These are phyloP conservation scores for Rhagologus leucostigma DNA, from an alignment of 2,113 vertebrate species.

Conservation along the genomic window DNA sequence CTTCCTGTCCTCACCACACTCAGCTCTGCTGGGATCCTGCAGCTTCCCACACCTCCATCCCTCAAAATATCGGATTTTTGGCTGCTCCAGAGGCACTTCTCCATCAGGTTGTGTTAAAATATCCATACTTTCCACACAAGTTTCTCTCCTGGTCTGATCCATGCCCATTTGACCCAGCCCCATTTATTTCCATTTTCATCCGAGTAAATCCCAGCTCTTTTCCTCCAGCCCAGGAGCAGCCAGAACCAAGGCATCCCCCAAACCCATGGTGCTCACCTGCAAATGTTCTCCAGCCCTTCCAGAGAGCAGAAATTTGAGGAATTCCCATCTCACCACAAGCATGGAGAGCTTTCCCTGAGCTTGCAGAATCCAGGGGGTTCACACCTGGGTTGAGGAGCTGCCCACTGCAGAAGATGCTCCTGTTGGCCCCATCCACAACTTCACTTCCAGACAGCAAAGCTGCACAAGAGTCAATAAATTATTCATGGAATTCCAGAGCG, in stretches of 20 bases:
- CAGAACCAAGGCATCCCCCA: background rate
- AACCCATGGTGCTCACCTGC: background rate
- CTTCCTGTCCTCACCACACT: background rate
- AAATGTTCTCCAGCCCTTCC: background rate
- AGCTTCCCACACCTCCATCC: background rate
- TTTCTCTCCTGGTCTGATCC: background rate
- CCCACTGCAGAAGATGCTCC: accelerated
- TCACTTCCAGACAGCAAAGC: background rate
- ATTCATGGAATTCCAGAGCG: background rate
- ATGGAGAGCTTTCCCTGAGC: background rate
- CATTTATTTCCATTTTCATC: background rate
- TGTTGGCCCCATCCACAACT: accelerated
- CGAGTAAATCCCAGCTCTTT: background rate
- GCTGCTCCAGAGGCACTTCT: background rate
- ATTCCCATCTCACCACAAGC: background rate
- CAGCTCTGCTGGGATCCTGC: accelerated
- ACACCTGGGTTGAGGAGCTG: background rate
- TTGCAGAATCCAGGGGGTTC: background rate
- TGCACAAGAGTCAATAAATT: background rate
- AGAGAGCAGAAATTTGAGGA: background rate
- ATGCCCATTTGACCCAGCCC: accelerated
- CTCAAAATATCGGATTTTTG: accelerated
- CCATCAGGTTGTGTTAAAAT: background rate
- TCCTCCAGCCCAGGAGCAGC: background rate
- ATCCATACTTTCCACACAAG: background rate